A percentile compares a stretch with the other conserved stretches of the same genome.
These are phyloP conservation scores for Macrotrachela quadricornifera DNA, from an alignment of 1,140 invertebrate genomes.

Conservation along the genomic window DNA sequence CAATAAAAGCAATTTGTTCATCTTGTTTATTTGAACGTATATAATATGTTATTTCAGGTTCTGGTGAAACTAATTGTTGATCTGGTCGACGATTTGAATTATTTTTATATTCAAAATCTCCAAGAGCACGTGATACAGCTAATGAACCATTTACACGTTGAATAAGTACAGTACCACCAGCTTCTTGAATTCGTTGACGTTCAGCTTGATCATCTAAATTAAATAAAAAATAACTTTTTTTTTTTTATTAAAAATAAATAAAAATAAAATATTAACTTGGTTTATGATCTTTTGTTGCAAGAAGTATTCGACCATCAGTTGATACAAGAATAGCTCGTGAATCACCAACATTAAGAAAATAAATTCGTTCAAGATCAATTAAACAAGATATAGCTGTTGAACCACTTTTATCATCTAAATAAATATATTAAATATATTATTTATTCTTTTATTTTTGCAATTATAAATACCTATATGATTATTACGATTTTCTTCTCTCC, in stretches of 20 bases:
- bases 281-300: constrained; percentile 87
- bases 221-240: too few relatives aligned
- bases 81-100: constrained; percentile 54
- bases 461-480: too few relatives aligned
- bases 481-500: too few relatives aligned
- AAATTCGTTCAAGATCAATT: constrained; percentile 52
- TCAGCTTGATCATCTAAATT: constrained; percentile 44
- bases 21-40: constrained; percentile 37
- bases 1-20: constrained; percentile 51
- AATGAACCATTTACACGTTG: constrained; percentile 51
- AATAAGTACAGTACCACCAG: constrained; percentile 90
- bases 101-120: constrained; percentile 89
- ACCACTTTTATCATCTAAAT: constrained; percentile 60
- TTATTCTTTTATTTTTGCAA: too few relatives aligned
- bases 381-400: constrained; percentile 89
- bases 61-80: constrained; percentile 70
- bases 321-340: constrained; percentile 63
- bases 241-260: too few relatives aligned
- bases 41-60: constrained; percentile 77
- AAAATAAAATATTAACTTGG: constrained; percentile 37
- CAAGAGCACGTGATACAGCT: constrained; percentile 78
- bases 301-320: constrained; percentile 47
- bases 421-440: too few relatives aligned
- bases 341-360: constrained; percentile 69
- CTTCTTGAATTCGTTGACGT: constrained; percentile 74